phyloP scores from a whole-genome alignment of 1,140 invertebrate genomes.

The Hyposmocoma kahamanoa region DNA sequence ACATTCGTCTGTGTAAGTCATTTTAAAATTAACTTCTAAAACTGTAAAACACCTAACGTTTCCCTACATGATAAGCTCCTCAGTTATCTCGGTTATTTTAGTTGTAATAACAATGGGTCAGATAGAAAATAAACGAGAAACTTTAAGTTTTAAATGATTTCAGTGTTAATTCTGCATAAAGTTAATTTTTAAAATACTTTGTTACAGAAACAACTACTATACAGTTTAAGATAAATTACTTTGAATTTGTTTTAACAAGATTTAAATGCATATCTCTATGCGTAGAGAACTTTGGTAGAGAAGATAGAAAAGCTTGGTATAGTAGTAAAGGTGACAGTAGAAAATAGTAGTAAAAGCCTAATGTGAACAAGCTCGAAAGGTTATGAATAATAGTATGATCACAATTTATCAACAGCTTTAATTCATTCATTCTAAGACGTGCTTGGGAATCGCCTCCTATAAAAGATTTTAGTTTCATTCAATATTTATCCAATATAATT shows the following conservation, averaged over 20 bases:
- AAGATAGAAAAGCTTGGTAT: conserved; percentile 23
- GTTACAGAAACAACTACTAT: too few species aligned
- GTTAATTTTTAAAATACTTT: too few species aligned
- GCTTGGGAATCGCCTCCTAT: neutral
- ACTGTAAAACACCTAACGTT: conserved; percentile 44
- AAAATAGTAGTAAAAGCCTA: conserved; percentile 43
- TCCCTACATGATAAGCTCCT: conserved; percentile 68
- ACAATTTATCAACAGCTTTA: conserved; percentile 10
- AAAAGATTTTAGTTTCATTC: neutral
- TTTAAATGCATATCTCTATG: too few species aligned
- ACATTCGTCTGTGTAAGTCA: conserved; percentile 33
- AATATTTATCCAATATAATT: conserved; percentile 13
- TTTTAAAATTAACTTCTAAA: conserved; percentile 14
- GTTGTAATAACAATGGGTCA: conserved; percentile 23
- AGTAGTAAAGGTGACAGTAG: conserved; percentile 29
- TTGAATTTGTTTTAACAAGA: too few species aligned
- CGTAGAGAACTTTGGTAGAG: conserved; percentile 5
- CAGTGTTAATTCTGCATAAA: too few species aligned
- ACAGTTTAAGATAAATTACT: too few species aligned
- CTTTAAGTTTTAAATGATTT: neutral
- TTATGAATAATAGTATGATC: conserved; percentile 20
- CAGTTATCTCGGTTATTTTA: conserved; percentile 36
- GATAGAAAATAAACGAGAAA: neutral
- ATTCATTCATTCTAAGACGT: neutral
- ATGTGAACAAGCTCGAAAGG: conserved; percentile 36